Percentiles rank a stretch among this genome's conserved stretches.
phyloP scores from a whole-genome alignment of 2,888 invertebrate genomes.

The Alsophila aescularia region DNA sequence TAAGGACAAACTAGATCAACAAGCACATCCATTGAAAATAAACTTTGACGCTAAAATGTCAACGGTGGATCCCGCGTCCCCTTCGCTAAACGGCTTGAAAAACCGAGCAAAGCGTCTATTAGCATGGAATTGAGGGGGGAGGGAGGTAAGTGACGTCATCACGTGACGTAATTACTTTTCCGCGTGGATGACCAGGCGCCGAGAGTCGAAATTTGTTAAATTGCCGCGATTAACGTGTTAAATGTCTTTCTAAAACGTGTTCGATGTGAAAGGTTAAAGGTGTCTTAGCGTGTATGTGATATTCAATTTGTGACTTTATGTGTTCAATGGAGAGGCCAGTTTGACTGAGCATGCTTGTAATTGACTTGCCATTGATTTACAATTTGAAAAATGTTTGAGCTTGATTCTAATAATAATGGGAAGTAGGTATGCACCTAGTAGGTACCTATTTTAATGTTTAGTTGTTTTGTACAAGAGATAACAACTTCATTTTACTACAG shows the following conservation, averaged over 20 bases:
- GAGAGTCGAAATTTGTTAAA: conserved; percentile 76
- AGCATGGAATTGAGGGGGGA: conserved; percentile 55
- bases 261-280: conserved; percentile 51
- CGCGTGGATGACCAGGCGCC: conserved; percentile 73
- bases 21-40: conserved; percentile 10
- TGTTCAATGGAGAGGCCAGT: not conserved
- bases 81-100: conserved; percentile 60
- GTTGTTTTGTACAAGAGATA: too few relatives aligned
- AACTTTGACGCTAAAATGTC: conserved; percentile 17
- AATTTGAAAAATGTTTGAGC: too few relatives aligned
- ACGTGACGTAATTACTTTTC: conserved; percentile 82
- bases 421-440: too few relatives aligned
- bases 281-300: conserved; percentile 30
- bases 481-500: too few relatives aligned
- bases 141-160: conserved; percentile 78
- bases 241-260: conserved; percentile 74
- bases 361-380: not conserved
- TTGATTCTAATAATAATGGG: too few relatives aligned
- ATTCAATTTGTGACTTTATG: conserved; percentile 18
- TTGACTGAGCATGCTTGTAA: not conserved
- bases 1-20: not conserved
- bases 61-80: conserved; percentile 17
- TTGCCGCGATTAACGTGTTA: conserved; percentile 77
- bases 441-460: too few relatives aligned
- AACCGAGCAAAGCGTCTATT: conserved; percentile 79